Evolutionary conservation across 1,140 invertebrate species (phyloP), one percentile per base, ranked within the genome.

Genomic region (Papilio polyxenes): DNA sequence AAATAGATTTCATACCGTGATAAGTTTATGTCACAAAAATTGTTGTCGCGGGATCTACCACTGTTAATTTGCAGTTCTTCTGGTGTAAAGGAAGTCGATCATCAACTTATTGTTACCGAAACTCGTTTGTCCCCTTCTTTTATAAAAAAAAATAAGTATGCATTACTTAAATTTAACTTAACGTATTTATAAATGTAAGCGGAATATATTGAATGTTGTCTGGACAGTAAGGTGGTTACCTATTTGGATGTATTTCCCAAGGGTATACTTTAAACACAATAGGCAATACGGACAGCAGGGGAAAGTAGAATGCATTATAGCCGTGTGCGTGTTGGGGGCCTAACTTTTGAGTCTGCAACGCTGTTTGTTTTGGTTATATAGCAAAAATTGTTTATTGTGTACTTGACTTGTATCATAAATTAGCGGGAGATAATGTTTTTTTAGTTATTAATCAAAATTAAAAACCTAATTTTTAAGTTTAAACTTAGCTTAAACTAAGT

Each of bases 181-280:
- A 72, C 20, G 74, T 75, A 44, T 48, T 44, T 44, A 72, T 75
- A 75, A n/a, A 75, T 8, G 49, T 56, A 76, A 77, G 80, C 40
- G 65, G 20, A 82, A 80, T 82, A 79, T 80, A 80, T 74, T 80
- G 40, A 56, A n/a, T 44, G 56, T 79, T 79, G 65, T 80, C 62
- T 80, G 81, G 75, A 44, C 62, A 75, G 75, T 81, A 79, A 78
- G 72, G 81, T 80, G 81, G 82, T 83, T 87, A 82, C 85, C 81
- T 84, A 69, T 78, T 83, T 81, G 82, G 81, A 79, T 65, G 81
- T 89, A 92, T 92, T 92, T 92, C 90, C 90, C 90, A 82, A 83
- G 85, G 89, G 90, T 72, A 72, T 72, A 77, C 83, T 77, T 87
- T 92, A 89, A 87, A 87, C 83, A 88, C 86, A 83, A 87, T 86